Conservation (phyloP, 2,113 vertebrate species). For the Fulmarus glacialis region DNA sequence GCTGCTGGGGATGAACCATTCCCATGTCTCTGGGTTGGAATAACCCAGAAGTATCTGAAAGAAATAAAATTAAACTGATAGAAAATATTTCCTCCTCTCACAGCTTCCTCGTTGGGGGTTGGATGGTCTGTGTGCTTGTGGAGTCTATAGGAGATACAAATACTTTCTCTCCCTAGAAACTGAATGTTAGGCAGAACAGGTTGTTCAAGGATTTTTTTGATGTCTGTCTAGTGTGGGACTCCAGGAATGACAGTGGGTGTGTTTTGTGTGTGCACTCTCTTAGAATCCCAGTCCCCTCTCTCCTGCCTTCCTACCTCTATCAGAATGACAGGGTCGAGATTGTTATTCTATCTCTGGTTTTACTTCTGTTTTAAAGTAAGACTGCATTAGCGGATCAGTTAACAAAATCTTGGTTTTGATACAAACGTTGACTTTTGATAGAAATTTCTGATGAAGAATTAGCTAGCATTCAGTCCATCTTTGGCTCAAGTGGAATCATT, state of each 20-base stretch:
- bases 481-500: background rate
- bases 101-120: background rate
- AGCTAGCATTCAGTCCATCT: background rate
- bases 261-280: no score
- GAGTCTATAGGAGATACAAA: background rate
- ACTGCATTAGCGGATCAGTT: background rate
- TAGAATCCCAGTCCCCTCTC: background rate
- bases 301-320: background rate
- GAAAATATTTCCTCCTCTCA: background rate
- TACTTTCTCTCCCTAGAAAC: background rate
- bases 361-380: background rate
- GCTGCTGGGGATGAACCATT: background rate
- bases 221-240: background rate
- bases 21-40: background rate
- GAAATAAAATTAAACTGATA: background rate
- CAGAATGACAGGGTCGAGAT: background rate
- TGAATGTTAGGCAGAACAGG: background rate
- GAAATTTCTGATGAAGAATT: background rate
- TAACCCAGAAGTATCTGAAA: background rate
- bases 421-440: background rate
- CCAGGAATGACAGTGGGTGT: background rate
- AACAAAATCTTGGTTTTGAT: background rate
- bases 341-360: background rate
- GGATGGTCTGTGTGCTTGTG: background rate
- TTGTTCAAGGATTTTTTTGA: background rate